These are phyloP conservation scores for Athene noctua DNA, from an alignment of 2,113 vertebrate species.

Conservation along the genomic window DNA sequence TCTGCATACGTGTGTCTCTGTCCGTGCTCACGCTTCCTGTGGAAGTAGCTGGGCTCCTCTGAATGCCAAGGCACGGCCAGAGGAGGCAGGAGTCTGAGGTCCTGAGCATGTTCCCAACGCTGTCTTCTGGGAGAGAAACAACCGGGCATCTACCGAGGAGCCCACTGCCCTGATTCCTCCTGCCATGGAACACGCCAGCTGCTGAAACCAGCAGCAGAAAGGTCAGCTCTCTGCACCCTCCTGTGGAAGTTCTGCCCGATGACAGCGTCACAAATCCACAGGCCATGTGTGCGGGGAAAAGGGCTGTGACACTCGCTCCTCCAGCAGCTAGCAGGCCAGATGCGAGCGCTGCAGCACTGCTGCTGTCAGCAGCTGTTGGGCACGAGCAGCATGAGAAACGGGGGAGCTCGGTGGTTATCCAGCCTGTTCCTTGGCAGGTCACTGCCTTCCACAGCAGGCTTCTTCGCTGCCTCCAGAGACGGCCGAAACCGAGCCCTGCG, in stretches of 20 bases:
- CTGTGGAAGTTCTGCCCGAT: neutral
- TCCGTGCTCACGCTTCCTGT: too few species aligned
- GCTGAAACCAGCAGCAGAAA: neutral
- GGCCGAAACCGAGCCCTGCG: too few species aligned
- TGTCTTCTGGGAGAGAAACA: neutral
- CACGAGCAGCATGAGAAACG: neutral
- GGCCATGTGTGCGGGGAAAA: too few species aligned
- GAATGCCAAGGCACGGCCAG: too few species aligned
- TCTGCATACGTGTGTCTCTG: too few species aligned
- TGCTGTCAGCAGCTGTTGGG: neutral
- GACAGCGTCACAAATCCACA: neutral
- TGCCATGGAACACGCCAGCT: too few species aligned
- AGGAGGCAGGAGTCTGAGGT: neutral
- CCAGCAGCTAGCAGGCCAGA: neutral
- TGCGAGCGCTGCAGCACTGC: neutral
- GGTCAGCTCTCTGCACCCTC: neutral
- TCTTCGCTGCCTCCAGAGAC: too few species aligned
- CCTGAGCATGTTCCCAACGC: neutral
- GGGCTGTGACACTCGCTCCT: too few species aligned
- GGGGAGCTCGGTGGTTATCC: neutral
- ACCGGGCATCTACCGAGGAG: neutral
- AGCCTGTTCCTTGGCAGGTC: too few species aligned
- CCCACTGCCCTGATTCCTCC: accelerated
- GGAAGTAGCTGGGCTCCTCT: too few species aligned
- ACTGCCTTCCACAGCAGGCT: too few species aligned